A percentile compares a stretch with the other conserved stretches of the same genome.
These are phyloP conservation scores for Haliaeetus leucogaster DNA, from an alignment of 2,113 vertebrate species.

Conservation along the genomic window DNA sequence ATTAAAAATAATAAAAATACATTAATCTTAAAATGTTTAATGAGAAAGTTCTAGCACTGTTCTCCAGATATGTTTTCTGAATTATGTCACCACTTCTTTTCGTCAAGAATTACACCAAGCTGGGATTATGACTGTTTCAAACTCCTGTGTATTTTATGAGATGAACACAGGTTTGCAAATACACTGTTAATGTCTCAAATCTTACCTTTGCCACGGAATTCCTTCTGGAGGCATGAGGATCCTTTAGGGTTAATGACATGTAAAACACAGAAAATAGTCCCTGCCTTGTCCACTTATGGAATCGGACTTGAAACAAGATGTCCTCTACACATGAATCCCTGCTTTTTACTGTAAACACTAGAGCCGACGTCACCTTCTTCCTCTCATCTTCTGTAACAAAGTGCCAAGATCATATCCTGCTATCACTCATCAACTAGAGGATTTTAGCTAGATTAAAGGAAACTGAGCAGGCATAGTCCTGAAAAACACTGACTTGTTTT, in stretches of 20 bases:
- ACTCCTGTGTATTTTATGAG: not conserved
- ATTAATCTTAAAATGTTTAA: not conserved
- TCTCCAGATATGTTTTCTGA: not conserved
- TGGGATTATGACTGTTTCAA: not conserved
- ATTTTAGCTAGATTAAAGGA: not conserved
- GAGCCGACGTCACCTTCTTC: not conserved
- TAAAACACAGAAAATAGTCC: not conserved
- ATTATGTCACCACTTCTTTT: not conserved
- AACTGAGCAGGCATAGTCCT: not conserved
- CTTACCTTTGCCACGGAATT: not conserved
- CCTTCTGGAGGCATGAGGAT: not conserved
- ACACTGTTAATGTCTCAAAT: not conserved
- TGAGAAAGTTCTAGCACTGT: not conserved
- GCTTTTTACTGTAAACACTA: not conserved
- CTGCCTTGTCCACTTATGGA: not conserved
- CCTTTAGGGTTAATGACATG: not conserved
- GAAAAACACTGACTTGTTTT: not conserved
- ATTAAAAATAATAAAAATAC: not conserved
- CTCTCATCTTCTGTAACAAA: not conserved
- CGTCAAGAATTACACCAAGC: not conserved
- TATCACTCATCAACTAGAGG: not conserved
- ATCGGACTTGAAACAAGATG: not conserved
- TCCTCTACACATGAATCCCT: not conserved
- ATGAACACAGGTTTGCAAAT: not conserved
- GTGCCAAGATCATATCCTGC: not conserved